Percentiles rank a stretch among this genome's conserved stretches.
Conservation (phyloP, 2,797 vertebrate genomes). For the Coreius guichenoti region DNA sequence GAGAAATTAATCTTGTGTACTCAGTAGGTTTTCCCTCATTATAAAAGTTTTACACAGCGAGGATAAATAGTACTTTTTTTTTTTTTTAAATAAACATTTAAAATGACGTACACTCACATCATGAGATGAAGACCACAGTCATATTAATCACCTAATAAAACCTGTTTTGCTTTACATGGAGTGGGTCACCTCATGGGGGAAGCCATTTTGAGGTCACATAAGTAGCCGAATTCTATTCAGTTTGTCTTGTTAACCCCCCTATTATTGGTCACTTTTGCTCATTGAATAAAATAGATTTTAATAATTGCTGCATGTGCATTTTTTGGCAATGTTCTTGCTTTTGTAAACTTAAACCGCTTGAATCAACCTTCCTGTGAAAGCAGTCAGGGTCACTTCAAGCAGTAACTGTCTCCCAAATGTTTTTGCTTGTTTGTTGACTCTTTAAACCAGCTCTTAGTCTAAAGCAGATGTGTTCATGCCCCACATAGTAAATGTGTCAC, state of each 20-base stretch:
- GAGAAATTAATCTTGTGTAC: no score
- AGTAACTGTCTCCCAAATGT: slow-evolving; percentile 36
- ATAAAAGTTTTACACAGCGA: no score
- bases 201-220: neutral
- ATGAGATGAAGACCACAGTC: slow-evolving; percentile 45
- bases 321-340: slow-evolving; percentile 64
- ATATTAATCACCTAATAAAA: neutral
- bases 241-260: neutral
- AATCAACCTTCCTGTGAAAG: slow-evolving; percentile 72
- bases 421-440: slow-evolving; percentile 4
- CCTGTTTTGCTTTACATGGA: neutral
- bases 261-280: slow-evolving; percentile 22
- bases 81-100: no score
- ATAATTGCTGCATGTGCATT: slow-evolving; percentile 65
- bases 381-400: slow-evolving; percentile 68
- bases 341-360: slow-evolving; percentile 71
- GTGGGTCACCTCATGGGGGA: neutral
- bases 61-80: no score
- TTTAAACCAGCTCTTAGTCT: slow-evolving; percentile 13
- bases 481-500: slow-evolving; percentile 35
- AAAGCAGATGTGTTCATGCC: slow-evolving; percentile 31
- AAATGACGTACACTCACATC: slow-evolving; percentile 24
- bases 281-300: slow-evolving; percentile 63
- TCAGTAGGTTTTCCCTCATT: no score
- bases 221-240: neutral